Conservation (phyloP, 1,140 invertebrate genomes). For the Drosophila kanapiae region DNA sequence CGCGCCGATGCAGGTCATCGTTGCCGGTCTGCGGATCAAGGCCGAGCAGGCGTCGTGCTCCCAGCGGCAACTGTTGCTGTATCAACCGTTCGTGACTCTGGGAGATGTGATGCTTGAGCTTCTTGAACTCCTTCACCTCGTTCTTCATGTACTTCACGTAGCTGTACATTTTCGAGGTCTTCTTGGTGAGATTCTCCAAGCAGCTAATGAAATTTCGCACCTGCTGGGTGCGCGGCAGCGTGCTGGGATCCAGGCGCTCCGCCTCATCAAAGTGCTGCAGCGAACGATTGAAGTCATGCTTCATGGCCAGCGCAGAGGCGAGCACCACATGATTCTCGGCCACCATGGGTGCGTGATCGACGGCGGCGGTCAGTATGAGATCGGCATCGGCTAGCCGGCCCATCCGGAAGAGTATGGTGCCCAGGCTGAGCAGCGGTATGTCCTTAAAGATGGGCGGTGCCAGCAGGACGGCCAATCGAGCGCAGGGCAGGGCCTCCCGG, state of each 20-base stretch:
- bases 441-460: slow-evolving; percentile 92
- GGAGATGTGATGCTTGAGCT: slow-evolving; percentile 73
- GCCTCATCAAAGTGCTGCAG: slow-evolving; percentile 90
- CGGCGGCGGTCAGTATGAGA: slow-evolving; percentile 91
- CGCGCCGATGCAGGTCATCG: slow-evolving; percentile 74
- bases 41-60: slow-evolving; percentile 58
- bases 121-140: slow-evolving; percentile 80
- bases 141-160: slow-evolving; percentile 84
- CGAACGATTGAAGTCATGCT: slow-evolving; percentile 88
- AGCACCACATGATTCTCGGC: slow-evolving; percentile 92
- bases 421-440: slow-evolving; percentile 92
- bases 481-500: slow-evolving; percentile 92
- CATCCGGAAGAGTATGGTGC: slow-evolving; percentile 92
- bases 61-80: slow-evolving; percentile 78
- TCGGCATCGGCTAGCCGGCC: slow-evolving; percentile 91
- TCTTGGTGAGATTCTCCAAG: slow-evolving; percentile 78
- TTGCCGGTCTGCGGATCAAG: slow-evolving; percentile 48
- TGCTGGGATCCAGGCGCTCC: slow-evolving; percentile 88
- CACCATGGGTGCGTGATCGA: slow-evolving; percentile 91
- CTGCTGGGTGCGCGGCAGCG: slow-evolving; percentile 66
- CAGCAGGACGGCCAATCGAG: slow-evolving; percentile 91
- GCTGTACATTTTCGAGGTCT: slow-evolving; percentile 79
- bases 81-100: slow-evolving; percentile 74
- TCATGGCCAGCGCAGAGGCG: slow-evolving; percentile 90
- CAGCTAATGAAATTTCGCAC: slow-evolving; percentile 80